Conservation (phyloP, 2,888 invertebrate genomes). For the Hypselothyrea guttata region DNA sequence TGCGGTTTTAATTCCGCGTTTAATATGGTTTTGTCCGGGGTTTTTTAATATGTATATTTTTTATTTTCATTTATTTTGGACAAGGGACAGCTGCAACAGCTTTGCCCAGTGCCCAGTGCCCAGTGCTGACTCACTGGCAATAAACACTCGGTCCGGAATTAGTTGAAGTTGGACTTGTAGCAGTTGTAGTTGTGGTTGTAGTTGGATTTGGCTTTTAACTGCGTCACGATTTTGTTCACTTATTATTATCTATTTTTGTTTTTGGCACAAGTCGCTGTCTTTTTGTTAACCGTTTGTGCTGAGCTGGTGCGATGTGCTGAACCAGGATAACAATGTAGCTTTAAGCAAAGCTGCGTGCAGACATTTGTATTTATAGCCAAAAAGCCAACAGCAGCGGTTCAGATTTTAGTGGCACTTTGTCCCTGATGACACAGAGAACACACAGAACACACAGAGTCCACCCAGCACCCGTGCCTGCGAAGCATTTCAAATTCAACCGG, state of each 20-base stretch:
- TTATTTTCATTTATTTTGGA: not conserved
- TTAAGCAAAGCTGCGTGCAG: conserved; percentile 77
- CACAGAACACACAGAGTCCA: conserved; percentile 4
- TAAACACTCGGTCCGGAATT: conserved; percentile 20
- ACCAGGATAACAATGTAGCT: conserved; percentile 79
- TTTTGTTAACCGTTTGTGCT: conserved; percentile 6
- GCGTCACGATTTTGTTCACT: conserved; percentile 60
- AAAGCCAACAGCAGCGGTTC: conserved; percentile 48
- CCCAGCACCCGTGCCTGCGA: not conserved
- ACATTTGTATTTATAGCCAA: conserved; percentile 81
- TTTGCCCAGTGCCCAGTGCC: not conserved
- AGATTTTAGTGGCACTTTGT: conserved; percentile 67
- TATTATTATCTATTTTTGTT: conserved; percentile 49
- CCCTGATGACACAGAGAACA: conserved; percentile 42
- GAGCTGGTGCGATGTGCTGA: conserved; percentile 63
- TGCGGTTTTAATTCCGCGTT: conserved; percentile 48
- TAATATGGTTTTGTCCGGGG: not conserved
- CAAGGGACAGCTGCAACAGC: not conserved
- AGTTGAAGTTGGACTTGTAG: conserved; percentile 16
- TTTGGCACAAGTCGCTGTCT: conserved; percentile 16
- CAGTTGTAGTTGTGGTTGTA: conserved; percentile 17
- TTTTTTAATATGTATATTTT: conserved; percentile 13
- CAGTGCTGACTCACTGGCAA: conserved; percentile 49
- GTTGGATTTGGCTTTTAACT: conserved; percentile 40
- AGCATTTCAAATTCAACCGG: conserved; percentile 30